Evolutionary conservation across 1,140 invertebrate genomes (phyloP).

Genomic region (Pantala flavescens): DNA sequence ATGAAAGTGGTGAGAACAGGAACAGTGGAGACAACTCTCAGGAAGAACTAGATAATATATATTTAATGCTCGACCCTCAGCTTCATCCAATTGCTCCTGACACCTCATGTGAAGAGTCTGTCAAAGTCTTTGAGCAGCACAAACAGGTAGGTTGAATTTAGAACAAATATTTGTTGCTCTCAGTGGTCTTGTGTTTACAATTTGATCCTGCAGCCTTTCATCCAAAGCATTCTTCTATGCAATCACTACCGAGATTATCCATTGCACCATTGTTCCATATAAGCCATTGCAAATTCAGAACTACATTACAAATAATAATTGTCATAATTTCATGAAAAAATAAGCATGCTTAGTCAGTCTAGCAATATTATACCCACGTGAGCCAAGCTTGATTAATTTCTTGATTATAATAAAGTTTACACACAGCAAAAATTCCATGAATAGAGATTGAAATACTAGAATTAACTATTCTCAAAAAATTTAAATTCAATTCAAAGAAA

Average conservation of each 20-base stretch:
- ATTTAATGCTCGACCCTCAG: slow-evolving; percentile 64
- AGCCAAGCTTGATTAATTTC: no score
- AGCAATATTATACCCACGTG: no score
- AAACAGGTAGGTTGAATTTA: slow-evolving; percentile 47
- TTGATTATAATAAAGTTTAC: no score
- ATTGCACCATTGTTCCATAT: background rate
- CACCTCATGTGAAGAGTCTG: slow-evolving; percentile 60
- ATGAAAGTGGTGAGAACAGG: background rate
- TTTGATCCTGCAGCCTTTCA: background rate
- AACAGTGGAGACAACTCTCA: background rate
- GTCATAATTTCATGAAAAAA: background rate
- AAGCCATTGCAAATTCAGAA: background rate
- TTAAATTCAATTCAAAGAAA: no score
- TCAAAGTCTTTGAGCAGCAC: slow-evolving; percentile 75
- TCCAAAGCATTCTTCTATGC: background rate
- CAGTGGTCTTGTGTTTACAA: background rate
- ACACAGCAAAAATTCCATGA: no score
- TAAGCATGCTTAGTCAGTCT: background rate
- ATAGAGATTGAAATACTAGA: no score
- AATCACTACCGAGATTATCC: background rate
- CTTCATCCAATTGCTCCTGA: slow-evolving; percentile 70
- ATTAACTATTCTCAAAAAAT: no score
- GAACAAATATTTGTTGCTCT: background rate
- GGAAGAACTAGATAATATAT: slow-evolving; percentile 56
- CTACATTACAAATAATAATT: background rate